Base-by-base conservation (phyloP, 2,888 invertebrate species). In the Coremacera marginata region DNA sequence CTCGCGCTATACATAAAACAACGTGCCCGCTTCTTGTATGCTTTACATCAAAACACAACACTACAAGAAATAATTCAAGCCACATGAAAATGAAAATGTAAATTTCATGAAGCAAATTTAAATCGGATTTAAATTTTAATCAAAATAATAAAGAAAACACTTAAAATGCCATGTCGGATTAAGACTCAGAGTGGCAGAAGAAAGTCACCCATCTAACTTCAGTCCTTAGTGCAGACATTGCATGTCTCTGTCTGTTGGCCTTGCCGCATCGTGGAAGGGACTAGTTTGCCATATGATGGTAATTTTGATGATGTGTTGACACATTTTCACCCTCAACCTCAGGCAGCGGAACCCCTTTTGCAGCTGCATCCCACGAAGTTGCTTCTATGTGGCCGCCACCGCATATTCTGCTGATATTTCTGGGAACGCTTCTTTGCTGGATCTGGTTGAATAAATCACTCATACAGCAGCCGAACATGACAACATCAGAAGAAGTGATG, bases 101-200 rank as follows among this genome's bases (percentile, higher is more conserved):
- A 81, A 79, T 80, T 79, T 81, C 81, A 79, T 81, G 78, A 81
- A 81, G 80, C 75, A 80, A 80, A 81, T 81, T 81, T 77, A 82
- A 82, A 81, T 80, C 80, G 81, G 82, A 83, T 83, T 82, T 81
- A 80, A 81, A 80, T 80, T 81, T 82, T 82, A 82, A 83, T 82
- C 82, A 80, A 82, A 82, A 82, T 82, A 82, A 83, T 81, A 81
- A 82, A 81, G 80, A 72, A 80, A 79, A 82, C 83, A 82, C 82
- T 82, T 81, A 81, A 83, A 80, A 80, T 82, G 82, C 80, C 83
- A 82, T 79, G 78, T 81, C 76, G 81, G 80, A 83, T 83, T 83
- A 82, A 80, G 73, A 60, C 71, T 16, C 55, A 19, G n/a, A 44
- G 44, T 44, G 44, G 44, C 44, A 44, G 44, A 44, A 44, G 44